Conservation (phyloP, 2,797 vertebrate species). For the Rhinatrema bivittatum region DNA sequence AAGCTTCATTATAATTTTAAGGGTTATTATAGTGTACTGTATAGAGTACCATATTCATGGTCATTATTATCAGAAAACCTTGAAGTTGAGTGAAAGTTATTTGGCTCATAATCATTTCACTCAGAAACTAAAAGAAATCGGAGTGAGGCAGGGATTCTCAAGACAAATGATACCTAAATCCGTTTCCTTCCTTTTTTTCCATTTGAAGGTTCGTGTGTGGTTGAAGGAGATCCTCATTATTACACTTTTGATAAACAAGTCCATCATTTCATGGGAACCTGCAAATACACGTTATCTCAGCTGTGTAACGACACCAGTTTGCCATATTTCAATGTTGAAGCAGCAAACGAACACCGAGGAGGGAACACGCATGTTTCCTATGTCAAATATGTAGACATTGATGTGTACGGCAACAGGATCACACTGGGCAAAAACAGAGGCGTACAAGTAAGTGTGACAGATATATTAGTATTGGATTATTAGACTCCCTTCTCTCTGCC, state of each 20-base stretch:
- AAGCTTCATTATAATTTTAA: too few species aligned
- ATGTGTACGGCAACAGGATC: constrained; percentile 27
- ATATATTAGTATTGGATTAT: accelerated
- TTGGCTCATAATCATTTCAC: too few species aligned
- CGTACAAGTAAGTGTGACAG: constrained; percentile 33
- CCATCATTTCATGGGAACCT: constrained; percentile 42
- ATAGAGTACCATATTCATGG: too few species aligned
- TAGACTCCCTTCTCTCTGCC: too few species aligned
- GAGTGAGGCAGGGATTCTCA: too few species aligned
- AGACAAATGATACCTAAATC: too few species aligned
- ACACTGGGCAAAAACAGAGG: constrained; percentile 28
- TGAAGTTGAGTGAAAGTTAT: too few species aligned
- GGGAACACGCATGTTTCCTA: constrained; percentile 28
- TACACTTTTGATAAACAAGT: constrained; percentile 34
- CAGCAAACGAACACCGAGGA: constrained; percentile 18
- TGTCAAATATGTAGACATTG: constrained; percentile 22
- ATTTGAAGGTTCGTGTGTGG: constrained; percentile 13
- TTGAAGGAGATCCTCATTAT: constrained; percentile 32
- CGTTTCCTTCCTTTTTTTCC: not conserved
- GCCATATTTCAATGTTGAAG: constrained; percentile 31
- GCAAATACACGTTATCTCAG: constrained; percentile 30
- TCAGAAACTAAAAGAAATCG: too few species aligned
- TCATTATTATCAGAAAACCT: too few species aligned
- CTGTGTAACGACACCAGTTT: constrained; percentile 15
- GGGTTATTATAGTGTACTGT: too few species aligned